Evolutionary conservation across 2,113 vertebrate genomes (phyloP), one percentile per base, ranked within the genome.

Genomic region (Plectropomus leopardus): DNA sequence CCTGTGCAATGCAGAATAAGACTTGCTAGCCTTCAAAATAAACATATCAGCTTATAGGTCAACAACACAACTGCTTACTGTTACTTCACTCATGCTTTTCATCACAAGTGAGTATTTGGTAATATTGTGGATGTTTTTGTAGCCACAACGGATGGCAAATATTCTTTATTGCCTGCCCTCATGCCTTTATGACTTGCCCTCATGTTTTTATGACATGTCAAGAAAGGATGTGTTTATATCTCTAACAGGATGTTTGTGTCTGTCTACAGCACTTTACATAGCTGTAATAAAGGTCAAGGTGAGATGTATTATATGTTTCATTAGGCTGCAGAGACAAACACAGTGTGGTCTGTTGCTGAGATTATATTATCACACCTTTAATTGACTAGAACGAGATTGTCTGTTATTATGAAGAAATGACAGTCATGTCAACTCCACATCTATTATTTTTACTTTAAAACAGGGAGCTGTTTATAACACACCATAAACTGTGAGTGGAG

Each of bases 401-500:
- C n/a, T n/a, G n/a, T 36, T 36, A 36, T 36, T 36, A 36, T 36
- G 3, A 63, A 15, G 16, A 34, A 21, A 21, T 55, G 44, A 5
- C 50, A 84, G 32, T 21, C 7, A 23, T 16, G 61, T 47, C 32
- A 69, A 28, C 51, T 53, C 48, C 54, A 15, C 30, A 48, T 60
- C 24, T 15, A n/a, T 78, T n/a, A 4, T 80, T 30, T 55, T 81
- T 61, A 55, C n/a, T n/a, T n/a, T n/a, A n/a, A n/a, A n/a, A n/a
- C n/a, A n/a, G n/a, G n/a, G n/a, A n/a, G n/a, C n/a, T 61, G 48
- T 44, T 50, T 24, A 47, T 26, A 36, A 48, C 50, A 58, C 32
- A 34, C 64, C 64, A 26, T 58, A 69, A 73, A 6, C 16, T 72
- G 67, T 34, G 11, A 53, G 51, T 15, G 15, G 7, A 4, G 17